A percentile compares a stretch with the other conserved stretches of the same genome.
Conservation (phyloP, 2,888 invertebrate genomes). For the Cantharis rustica region DNA sequence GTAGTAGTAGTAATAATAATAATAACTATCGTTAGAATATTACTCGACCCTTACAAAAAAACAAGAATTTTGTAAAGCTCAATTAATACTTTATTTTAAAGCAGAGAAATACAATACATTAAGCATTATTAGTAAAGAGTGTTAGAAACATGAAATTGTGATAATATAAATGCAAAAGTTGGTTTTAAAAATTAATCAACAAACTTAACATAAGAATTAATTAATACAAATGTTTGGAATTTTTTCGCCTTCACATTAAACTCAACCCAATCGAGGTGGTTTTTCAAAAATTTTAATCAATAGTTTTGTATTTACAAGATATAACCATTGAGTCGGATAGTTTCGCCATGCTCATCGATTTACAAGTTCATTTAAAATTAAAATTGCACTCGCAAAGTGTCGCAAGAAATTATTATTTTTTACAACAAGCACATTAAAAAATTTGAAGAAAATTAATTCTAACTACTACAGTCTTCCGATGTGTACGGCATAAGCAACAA, state of each 20-base stretch:
- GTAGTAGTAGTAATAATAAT: conserved; percentile 5
- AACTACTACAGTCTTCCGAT: conserved; percentile 23
- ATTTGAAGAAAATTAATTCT: conserved; percentile 7
- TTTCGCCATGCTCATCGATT: not conserved
- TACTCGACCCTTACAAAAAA: conserved; percentile 16
- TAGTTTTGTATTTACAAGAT: not conserved
- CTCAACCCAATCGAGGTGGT: not conserved
- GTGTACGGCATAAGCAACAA: conserved; percentile 26
- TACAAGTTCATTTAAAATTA: not conserved
- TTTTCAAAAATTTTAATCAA: not conserved
- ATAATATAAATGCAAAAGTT: conserved; percentile 25
- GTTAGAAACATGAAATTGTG: conserved; percentile 24
- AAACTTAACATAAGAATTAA: conserved; percentile 16
- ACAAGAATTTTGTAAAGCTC: conserved; percentile 6
- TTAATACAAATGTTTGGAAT: conserved; percentile 3
- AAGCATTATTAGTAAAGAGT: conserved; percentile 30
- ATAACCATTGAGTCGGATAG: not conserved
- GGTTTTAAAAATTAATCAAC: conserved; percentile 22
- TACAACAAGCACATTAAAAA: conserved; percentile 3
- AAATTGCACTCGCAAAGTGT: not conserved
- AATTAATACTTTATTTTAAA: conserved; percentile 20
- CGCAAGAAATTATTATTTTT: not conserved
- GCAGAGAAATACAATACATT: conserved; percentile 31
- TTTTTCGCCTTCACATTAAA: not conserved
- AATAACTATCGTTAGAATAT: conserved; percentile 23